Percentiles rank a stretch among this genome's conserved stretches.
Conservation (phyloP, 1,140 invertebrate genomes). For the Protaetia brevitarsis region DNA sequence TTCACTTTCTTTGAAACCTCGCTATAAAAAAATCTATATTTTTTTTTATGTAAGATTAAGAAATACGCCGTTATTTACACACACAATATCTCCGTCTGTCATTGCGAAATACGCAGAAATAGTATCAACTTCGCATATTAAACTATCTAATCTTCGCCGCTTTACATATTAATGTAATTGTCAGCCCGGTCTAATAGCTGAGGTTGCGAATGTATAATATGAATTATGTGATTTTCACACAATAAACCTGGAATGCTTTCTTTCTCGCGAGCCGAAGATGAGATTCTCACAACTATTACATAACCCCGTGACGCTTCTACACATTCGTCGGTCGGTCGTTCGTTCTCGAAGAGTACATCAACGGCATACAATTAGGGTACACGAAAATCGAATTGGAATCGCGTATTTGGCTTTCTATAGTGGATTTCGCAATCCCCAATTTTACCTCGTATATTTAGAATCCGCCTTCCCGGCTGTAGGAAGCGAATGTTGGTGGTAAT, state of each 20-base stretch:
- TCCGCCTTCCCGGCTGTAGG: too few relatives aligned
- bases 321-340: neutral
- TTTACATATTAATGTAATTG: neutral
- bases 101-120: too few relatives aligned
- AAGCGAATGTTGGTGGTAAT: too few relatives aligned
- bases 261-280: neutral
- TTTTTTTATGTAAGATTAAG: too few relatives aligned
- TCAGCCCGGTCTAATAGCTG: too few relatives aligned
- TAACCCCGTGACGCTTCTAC: neutral
- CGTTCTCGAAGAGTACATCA: neutral
- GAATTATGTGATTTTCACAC: constrained; percentile 15
- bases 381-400: neutral
- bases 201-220: too few relatives aligned
- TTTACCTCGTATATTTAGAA: neutral
- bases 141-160: too few relatives aligned
- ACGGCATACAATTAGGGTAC: neutral
- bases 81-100: too few relatives aligned
- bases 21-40: too few relatives aligned
- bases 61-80: too few relatives aligned
- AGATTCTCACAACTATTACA: constrained; percentile 2
- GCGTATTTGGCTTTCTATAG: neutral
- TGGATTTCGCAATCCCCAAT: neutral
- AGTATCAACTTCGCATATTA: too few relatives aligned
- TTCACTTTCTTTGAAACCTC: too few relatives aligned
- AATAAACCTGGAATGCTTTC: constrained; percentile 8